Conservation (phyloP, 2,888 invertebrate species). For the Parnassius apollo region DNA sequence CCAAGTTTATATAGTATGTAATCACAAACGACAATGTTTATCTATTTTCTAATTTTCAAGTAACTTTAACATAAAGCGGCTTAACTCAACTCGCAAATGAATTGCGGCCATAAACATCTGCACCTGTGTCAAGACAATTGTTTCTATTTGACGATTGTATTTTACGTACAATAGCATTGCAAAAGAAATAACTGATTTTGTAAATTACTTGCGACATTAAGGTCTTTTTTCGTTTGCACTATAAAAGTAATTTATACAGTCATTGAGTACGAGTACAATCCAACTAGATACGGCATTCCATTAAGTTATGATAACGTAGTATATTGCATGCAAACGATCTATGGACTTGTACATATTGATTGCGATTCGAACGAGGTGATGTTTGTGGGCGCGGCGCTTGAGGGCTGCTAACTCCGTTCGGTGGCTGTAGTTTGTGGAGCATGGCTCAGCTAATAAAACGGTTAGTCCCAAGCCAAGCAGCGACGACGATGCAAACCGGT, state of each 20-base stretch:
- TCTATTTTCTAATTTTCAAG: neutral
- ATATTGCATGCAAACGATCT: conserved; percentile 25
- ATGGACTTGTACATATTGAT: conserved; percentile 26
- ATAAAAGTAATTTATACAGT: conserved; percentile 21
- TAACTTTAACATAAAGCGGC: conserved; percentile 1
- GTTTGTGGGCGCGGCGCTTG: conserved; percentile 41
- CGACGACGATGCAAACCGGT: conserved; percentile 75
- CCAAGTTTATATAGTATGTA: neutral
- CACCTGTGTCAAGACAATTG: conserved; percentile 71
- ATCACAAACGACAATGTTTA: conserved; percentile 4
- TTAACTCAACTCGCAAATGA: conserved; percentile 39
- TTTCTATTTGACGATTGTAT: conserved; percentile 46
- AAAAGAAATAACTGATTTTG: conserved; percentile 41
- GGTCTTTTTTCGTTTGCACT: conserved; percentile 27
- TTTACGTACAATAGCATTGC: conserved; percentile 33
- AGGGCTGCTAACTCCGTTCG: conserved; percentile 48
- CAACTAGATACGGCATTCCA: conserved; percentile 15
- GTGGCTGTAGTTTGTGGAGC: conserved; percentile 73
- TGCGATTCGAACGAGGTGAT: conserved; percentile 36
- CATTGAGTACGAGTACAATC: conserved; percentile 30
- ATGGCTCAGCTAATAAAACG: conserved; percentile 77
- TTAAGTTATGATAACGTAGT: neutral
- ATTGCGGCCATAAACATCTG: conserved; percentile 50
- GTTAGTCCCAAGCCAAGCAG: conserved; percentile 67
- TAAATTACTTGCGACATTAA: conserved; percentile 19